Evolutionary conservation across 2,113 vertebrate genomes (phyloP), one percentile per base, ranked within the genome.

Genomic region (Anser cygnoides): DNA sequence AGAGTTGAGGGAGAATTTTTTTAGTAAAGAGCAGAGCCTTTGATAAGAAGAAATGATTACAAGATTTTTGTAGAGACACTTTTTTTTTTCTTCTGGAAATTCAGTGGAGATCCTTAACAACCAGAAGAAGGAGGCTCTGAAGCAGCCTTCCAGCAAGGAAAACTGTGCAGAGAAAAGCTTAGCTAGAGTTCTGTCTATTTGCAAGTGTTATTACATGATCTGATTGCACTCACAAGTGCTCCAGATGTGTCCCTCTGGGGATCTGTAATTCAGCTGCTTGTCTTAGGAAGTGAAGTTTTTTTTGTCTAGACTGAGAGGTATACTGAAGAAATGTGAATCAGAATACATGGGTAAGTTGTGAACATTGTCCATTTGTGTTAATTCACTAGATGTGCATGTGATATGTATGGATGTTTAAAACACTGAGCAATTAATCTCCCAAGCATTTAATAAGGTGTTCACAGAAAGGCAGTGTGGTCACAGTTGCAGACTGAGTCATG

Each of bases 401-500:
- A 43, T 44, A 11, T 33, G 16, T 29, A 85, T 79, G 71, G 13
- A 62, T 88, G 4, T 86, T 88, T 59, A 61, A 86, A 76, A 63
- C 44, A 88, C 65, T 3, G 13, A 33, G 29, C 37, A 80, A 21
- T 82, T 91, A 61, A 23, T 77, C 59, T 79, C 41, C 23, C 22
- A 87, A 31, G 11, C 83, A 62, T 90, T 93, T 93, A 74, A 29
- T 71, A 52, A 74, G 49, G 21, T 86, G 65, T 94, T 52, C 75
- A 68, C 61, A 88, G 59, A 92, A 90, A 80, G n/a, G 50, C 58
- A 68, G 39, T 58, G 55, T 49, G 71, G 84, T 94, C 76, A 62
- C 44, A 85, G 74, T 46, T 88, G 46, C 71, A 88, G n/a, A 59
- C 39, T 93, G 85, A 94, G 44, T 96, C 72, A 76, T 17, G 22